Evolutionary conservation across 2,888 invertebrate species (phyloP).

Genomic region (Caenorhabditis parvicauda): DNA sequence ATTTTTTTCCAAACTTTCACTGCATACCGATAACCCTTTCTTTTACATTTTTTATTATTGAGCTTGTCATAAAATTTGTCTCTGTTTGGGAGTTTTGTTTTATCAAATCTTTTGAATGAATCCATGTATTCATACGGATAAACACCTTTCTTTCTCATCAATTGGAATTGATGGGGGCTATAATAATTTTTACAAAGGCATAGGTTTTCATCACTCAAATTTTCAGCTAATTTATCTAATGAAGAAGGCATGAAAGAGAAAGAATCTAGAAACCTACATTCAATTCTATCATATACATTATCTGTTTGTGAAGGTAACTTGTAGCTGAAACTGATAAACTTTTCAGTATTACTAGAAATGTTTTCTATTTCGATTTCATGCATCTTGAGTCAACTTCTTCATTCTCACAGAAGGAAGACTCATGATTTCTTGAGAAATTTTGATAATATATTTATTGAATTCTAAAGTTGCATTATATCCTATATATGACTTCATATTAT

Average conservation of each 20-base stretch:
- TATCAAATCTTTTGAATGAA: slow-evolving; percentile 35
- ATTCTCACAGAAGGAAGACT: slow-evolving; percentile 1
- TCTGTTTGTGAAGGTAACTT: background rate
- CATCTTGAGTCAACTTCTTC: slow-evolving; percentile 14
- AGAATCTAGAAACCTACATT: slow-evolving; percentile 41
- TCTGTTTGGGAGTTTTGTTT: slow-evolving; percentile 36
- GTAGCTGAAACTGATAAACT: too few relatives aligned
- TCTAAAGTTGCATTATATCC: slow-evolving; percentile 10
- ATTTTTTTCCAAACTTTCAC: slow-evolving; percentile 38
- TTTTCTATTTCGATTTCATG: slow-evolving; percentile 15
- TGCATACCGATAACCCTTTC: slow-evolving; percentile 40
- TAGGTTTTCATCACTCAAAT: slow-evolving; percentile 26
- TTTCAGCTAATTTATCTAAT: slow-evolving; percentile 24
- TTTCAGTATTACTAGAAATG: slow-evolving; percentile 34
- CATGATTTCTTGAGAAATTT: slow-evolving; percentile 13
- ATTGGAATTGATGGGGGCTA: slow-evolving; percentile 5
- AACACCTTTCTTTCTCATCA: slow-evolving; percentile 38
- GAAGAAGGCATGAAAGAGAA: slow-evolving; percentile 17
- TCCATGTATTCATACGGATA: slow-evolving; percentile 58
- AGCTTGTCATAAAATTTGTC: slow-evolving; percentile 26
- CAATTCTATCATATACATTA: slow-evolving; percentile 5
- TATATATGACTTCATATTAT: slow-evolving; percentile 10
- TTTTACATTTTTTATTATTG: slow-evolving; percentile 17
- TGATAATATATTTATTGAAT: slow-evolving; percentile 19
- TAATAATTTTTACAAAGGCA: slow-evolving; percentile 13